Conservation (phyloP, 2,888 invertebrate species). For the Mechanitis messenoides region DNA sequence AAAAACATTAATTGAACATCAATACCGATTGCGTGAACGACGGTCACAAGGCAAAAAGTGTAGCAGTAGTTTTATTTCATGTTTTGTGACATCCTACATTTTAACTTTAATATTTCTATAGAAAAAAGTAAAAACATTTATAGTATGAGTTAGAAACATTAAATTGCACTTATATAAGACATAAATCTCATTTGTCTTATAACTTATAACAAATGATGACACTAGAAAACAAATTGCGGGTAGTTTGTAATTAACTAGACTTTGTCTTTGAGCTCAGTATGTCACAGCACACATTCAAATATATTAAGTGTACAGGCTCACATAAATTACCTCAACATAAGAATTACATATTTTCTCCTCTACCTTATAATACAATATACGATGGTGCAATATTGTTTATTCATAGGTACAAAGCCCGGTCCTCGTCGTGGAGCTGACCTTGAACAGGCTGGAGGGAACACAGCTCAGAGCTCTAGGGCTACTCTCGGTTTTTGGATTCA, state of each 20-base stretch:
- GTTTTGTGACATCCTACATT: no score
- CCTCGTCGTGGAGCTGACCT: constrained; percentile 85
- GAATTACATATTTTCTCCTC: no score
- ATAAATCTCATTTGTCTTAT: not conserved
- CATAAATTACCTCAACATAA: no score
- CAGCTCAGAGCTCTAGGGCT: constrained; percentile 89
- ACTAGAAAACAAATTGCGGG: not conserved
- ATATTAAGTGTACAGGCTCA: no score
- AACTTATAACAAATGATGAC: constrained; percentile 1
- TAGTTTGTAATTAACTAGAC: constrained; percentile 1
- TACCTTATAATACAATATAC: no score
- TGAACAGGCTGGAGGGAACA: constrained; percentile 85
- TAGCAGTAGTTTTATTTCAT: no score
- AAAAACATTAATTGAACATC: no score
- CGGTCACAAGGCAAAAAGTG: no score
- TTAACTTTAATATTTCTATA: no score
- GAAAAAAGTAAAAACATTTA: no score
- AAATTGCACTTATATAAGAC: not conserved
- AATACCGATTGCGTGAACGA: no score
- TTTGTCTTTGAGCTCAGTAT: not conserved
- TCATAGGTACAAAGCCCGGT: constrained; percentile 80
- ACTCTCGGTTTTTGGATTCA: constrained; percentile 92
- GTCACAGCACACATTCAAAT: not conserved
- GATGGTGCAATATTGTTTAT: constrained; percentile 10
- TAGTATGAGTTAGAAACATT: not conserved